phyloP scores from a whole-genome alignment of 2,888 invertebrate species.

The Nebria salina region DNA sequence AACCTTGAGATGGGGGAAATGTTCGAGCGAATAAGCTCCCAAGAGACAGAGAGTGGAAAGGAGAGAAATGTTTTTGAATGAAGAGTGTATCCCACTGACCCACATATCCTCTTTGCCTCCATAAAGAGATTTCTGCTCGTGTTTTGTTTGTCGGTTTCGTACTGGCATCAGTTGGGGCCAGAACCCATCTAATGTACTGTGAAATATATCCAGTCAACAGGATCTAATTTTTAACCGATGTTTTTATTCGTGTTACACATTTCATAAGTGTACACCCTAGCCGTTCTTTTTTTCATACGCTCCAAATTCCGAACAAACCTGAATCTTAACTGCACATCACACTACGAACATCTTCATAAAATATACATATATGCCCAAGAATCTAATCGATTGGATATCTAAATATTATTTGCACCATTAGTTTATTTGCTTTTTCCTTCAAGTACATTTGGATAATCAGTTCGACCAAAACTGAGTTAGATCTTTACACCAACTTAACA shows the following conservation, averaged over 20 bases:
- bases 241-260: not conserved
- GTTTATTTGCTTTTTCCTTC: too few species aligned
- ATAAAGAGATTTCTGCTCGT: not conserved
- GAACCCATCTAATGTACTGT: not conserved
- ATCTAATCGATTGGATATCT: too few species aligned
- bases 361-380: too few species aligned
- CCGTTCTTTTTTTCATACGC: too few species aligned
- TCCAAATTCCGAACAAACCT: too few species aligned
- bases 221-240: not conserved
- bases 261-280: too few species aligned
- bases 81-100: not conserved
- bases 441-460: too few species aligned
- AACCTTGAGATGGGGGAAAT: not conserved
- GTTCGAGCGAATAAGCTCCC: not conserved
- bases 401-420: too few species aligned
- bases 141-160: slow-evolving; percentile 1
- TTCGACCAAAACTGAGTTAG: too few species aligned
- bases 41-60: not conserved
- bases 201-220: not conserved
- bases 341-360: too few species aligned
- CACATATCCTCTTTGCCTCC: not conserved
- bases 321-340: too few species aligned
- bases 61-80: not conserved
- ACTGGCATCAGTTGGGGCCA: not conserved
- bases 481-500: too few species aligned